Percentiles rank a stretch among this genome's conserved stretches.
These are phyloP conservation scores for Anseranas semipalmata DNA, from an alignment of 2,113 vertebrate genomes.

Conservation along the genomic window DNA sequence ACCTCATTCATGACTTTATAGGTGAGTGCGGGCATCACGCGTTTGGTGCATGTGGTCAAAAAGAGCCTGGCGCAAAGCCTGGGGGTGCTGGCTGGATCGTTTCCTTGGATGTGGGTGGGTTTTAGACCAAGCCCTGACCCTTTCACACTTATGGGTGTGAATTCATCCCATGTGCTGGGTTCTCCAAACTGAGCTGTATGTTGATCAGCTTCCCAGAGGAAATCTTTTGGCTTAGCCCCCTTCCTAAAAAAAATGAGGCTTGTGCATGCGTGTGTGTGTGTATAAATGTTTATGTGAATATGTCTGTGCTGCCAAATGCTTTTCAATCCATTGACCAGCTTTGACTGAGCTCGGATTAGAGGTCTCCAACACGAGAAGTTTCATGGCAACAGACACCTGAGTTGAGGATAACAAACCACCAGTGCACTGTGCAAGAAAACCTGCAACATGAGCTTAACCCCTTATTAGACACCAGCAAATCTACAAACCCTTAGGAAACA, in stretches of 20 bases:
- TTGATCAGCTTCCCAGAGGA: background rate
- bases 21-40: constrained; percentile 72
- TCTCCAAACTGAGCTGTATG: background rate
- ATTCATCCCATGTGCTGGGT: background rate
- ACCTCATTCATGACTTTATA: constrained; percentile 87
- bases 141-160: background rate
- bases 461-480: background rate
- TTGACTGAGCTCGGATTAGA: background rate
- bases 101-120: background rate
- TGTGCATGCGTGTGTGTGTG: background rate
- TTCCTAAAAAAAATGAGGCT: background rate
- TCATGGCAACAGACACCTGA: background rate
- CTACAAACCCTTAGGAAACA: constrained; percentile 15
- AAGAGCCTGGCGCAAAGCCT: background rate
- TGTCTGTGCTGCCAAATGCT: background rate
- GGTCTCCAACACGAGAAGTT: constrained; percentile 4
- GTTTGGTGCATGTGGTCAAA: background rate
- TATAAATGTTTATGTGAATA: background rate
- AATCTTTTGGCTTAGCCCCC: background rate
- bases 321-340: background rate
- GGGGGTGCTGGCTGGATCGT: fast-evolving
- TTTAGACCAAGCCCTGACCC: background rate
- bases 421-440: background rate
- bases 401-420: background rate
- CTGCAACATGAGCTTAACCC: background rate